Base-by-base conservation (phyloP, 2,797 vertebrate genomes). In the Pygocentrus nattereri region DNA sequence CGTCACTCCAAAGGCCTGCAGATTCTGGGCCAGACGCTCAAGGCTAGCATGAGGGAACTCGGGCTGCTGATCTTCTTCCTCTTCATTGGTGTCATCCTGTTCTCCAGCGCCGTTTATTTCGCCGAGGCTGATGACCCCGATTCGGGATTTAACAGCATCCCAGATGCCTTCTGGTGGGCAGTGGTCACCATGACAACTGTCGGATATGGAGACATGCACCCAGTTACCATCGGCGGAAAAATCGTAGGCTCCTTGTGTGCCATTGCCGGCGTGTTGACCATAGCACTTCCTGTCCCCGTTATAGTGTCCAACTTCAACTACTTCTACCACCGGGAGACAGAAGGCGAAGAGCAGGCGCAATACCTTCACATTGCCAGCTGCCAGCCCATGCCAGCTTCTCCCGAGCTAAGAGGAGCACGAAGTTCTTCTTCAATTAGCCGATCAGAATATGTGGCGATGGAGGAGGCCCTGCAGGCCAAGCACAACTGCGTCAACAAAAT, bases 251-350 rank as follows among this genome's bases (percentile, higher is more conserved):
- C 98, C 0, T 90, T 99, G 74, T 99, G 98, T 67, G 98, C 98
- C 87, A 99, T 99, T 21, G 98, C 98, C 0, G 98, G 98, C 0
- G 98, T 99, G 85, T 85, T 99, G 84, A 99, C 98, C 82, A 99
- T 99, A 21, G 98, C 98, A 0, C 89, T 99, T 12, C 98, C 98
- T 0, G 98, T 99, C 7, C 98, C 98, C 0, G 98, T 99, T 68
- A 99, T 99, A 30, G 98, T 99, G 75, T 99, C 98, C 89, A 99
- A 99, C 68, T 99, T 99, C 91, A 99, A 99, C 91, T 99, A 99
- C 80, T 99, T 99, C 92, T 99, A 99, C 88, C 98, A 99, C 90
- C 91, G 98, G 56, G 98, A 99, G 94, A 99, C 98, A 0, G 98
- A 99, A 27, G 98, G 98, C 1, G 98, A 99, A 94, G 98, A 99